phyloP scores from a whole-genome alignment of 2,113 vertebrate genomes.

The Strix aluco region DNA sequence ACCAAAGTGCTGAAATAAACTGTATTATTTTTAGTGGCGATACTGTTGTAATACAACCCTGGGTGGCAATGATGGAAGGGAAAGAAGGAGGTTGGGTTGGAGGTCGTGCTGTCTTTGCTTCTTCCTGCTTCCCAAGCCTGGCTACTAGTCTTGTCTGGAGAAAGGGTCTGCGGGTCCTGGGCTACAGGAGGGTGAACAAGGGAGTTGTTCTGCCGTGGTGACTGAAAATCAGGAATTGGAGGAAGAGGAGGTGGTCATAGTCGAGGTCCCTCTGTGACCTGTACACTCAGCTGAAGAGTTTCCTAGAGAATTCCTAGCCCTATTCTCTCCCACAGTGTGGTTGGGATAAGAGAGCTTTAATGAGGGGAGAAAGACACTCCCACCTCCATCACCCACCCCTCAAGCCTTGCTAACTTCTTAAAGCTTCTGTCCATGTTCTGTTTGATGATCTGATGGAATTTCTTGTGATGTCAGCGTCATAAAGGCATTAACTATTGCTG shows the following conservation, averaged over 20 bases:
- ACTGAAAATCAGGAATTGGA: not conserved
- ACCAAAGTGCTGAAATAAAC: not conserved
- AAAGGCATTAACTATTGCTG: not conserved
- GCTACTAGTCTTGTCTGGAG: fast-evolving
- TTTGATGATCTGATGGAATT: fast-evolving
- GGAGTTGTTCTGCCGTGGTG: not conserved
- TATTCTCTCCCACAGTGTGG: not conserved
- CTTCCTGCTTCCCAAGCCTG: not conserved
- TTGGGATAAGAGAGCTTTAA: not conserved
- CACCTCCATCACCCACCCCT: not conserved
- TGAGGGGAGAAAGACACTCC: not conserved
- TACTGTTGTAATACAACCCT: not conserved
- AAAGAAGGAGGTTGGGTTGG: not conserved
- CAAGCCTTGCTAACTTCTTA: not conserved
- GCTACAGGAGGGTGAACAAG: not conserved
- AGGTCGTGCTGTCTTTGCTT: not conserved
- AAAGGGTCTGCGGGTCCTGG: not conserved
- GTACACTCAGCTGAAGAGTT: not conserved
- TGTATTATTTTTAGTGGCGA: not conserved
- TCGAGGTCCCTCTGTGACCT: not conserved
- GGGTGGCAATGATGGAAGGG: not conserved
- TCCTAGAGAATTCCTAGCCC: not conserved
- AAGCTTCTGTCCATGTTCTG: not conserved
- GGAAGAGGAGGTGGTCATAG: not conserved
- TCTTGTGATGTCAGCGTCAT: fast-evolving